A percentile compares a stretch with the other conserved stretches of the same genome.
Conservation (phyloP, 2,113 vertebrate species). For the Ancistrus triradiatus region DNA sequence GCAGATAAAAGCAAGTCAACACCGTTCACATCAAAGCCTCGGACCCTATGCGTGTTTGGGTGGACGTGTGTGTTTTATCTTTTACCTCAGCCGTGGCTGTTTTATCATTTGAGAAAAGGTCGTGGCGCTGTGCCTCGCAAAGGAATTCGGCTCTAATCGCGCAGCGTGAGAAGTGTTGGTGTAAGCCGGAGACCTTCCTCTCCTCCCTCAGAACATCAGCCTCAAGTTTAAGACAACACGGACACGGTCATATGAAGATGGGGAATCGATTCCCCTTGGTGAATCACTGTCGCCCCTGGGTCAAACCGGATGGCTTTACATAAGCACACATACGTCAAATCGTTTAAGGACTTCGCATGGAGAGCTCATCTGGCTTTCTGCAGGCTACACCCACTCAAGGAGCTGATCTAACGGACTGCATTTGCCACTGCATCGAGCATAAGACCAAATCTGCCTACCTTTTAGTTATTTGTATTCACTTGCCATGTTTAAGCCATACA, state of each 20-base stretch:
- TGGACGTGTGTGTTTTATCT: neutral
- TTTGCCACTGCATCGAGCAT: no score
- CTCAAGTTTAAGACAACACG: slow-evolving; percentile 73
- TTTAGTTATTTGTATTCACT: no score
- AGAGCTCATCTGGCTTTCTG: slow-evolving; percentile 3
- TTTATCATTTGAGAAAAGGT: slow-evolving; percentile 7
- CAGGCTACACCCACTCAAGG: neutral
- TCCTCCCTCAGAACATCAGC: slow-evolving; percentile 59
- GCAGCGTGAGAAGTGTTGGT: slow-evolving; percentile 24
- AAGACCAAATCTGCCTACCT: no score
- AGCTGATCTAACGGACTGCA: no score
- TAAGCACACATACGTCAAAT: slow-evolving; percentile 47
- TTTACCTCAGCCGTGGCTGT: neutral
- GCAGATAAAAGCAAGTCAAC: slow-evolving; percentile 9
- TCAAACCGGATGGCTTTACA: slow-evolving; percentile 67
- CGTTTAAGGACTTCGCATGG: slow-evolving; percentile 26
- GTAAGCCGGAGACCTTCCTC: slow-evolving; percentile 65
- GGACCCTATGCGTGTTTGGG: neutral
- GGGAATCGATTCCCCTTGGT: slow-evolving; percentile 65
- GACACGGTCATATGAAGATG: slow-evolving; percentile 67
- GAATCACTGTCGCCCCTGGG: slow-evolving; percentile 52
- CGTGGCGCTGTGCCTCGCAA: slow-evolving; percentile 1
- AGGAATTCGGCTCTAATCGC: slow-evolving; percentile 31
- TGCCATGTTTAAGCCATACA: no score
- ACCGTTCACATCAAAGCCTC: slow-evolving; percentile 2